A percentile compares a stretch with the other conserved stretches of the same genome.
Evolutionary conservation across 2,113 vertebrate genomes (phyloP).

Genomic region (Prinia subflava): DNA sequence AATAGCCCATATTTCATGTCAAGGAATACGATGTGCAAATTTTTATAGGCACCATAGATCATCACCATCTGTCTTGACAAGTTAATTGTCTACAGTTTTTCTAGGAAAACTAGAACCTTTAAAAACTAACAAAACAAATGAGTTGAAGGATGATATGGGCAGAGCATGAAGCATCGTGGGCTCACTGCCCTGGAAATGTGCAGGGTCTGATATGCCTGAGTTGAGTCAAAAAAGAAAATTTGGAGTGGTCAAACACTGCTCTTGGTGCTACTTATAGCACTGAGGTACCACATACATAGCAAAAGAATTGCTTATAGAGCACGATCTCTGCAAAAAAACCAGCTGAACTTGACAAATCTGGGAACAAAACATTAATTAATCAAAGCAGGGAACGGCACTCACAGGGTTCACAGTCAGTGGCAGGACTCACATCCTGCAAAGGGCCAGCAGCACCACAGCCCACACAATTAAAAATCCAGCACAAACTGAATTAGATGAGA

Average conservation of each 20-base stretch:
- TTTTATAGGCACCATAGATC: conserved; percentile 27
- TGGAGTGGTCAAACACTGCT: not conserved
- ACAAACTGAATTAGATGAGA: not conserved
- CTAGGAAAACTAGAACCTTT: conserved; percentile 14
- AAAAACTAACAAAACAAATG: conserved; percentile 23
- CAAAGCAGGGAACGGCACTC: not conserved
- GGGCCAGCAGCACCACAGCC: not conserved
- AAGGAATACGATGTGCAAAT: not conserved
- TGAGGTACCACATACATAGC: not conserved
- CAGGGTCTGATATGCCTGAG: not conserved
- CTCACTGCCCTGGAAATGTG: not conserved
- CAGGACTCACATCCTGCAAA: not conserved
- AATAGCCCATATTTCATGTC: not conserved
- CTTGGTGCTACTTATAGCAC: not conserved
- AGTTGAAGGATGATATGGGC: not conserved
- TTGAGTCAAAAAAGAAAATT: not conserved
- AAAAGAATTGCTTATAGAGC: conserved; percentile 3
- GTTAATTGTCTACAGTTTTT: conserved; percentile 20
- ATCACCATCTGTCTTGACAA: not conserved
- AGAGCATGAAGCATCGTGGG: not conserved
- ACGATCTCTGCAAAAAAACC: not conserved
- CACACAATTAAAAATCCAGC: not conserved
- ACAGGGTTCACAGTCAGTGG: not conserved
- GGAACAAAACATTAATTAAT: conserved; percentile 47
- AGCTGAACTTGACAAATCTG: conserved; percentile 2